phyloP scores from a whole-genome alignment of 2,888 invertebrate species.

The Anodontia alba region DNA sequence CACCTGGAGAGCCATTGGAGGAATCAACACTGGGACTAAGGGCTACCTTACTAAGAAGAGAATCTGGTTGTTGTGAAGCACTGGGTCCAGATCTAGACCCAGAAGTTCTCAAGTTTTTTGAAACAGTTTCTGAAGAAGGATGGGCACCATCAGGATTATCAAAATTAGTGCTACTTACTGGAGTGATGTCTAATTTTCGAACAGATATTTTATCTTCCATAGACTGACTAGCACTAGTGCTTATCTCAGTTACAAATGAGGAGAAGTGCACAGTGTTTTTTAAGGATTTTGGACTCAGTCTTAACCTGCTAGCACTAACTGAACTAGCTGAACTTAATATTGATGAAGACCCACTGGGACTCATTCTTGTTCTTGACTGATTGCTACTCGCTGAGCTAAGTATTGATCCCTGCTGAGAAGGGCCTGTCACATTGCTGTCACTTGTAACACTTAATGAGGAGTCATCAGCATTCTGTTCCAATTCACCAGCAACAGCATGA shows the following conservation, averaged over 20 bases:
- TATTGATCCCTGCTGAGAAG: slow-evolving; percentile 26
- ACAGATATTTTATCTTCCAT: slow-evolving; percentile 75
- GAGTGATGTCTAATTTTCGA: slow-evolving; percentile 67
- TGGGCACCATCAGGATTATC: slow-evolving; percentile 33
- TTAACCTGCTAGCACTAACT: slow-evolving; percentile 55
- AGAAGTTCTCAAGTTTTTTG: slow-evolving; percentile 35
- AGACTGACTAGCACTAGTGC: slow-evolving; percentile 75
- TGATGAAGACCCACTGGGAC: slow-evolving; percentile 59
- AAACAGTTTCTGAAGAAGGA: slow-evolving; percentile 12
- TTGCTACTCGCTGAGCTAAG: slow-evolving; percentile 45
- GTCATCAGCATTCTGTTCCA: slow-evolving; percentile 34
- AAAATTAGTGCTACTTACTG: slow-evolving; percentile 66
- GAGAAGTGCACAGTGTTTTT: slow-evolving; percentile 80
- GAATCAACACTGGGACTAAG: slow-evolving; percentile 71
- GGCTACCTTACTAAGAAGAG: slow-evolving; percentile 72
- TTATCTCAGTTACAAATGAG: slow-evolving; percentile 77
- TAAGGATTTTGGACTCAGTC: slow-evolving; percentile 77
- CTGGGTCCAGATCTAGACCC: slow-evolving; percentile 48
- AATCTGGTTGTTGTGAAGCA: slow-evolving; percentile 37
- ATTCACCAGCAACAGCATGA: slow-evolving; percentile 18
- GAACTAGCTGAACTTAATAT: slow-evolving; percentile 64
- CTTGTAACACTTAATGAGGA: slow-evolving; percentile 35
- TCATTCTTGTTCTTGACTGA: slow-evolving; percentile 56
- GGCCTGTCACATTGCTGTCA: slow-evolving; percentile 45
- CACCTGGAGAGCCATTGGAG: slow-evolving; percentile 67